Evolutionary conservation across 2,888 invertebrate species (phyloP).

Genomic region (Zaprionus lineosus): DNA sequence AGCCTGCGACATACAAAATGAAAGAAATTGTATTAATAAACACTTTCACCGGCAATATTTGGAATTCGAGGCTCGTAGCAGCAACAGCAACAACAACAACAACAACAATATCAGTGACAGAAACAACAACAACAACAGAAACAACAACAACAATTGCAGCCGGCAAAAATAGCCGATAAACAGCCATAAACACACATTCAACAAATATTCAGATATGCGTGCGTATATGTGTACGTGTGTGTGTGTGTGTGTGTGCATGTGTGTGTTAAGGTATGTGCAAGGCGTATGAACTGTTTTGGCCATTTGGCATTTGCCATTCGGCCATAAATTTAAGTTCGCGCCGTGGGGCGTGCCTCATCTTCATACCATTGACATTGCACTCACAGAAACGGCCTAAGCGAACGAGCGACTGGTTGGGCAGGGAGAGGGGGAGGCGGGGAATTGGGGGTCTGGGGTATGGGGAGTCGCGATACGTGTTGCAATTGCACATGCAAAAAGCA

Average conservation of each 20-base stretch:
- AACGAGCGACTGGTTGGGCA: too few species aligned
- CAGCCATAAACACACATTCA: too few species aligned
- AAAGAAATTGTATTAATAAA: conserved; percentile 74
- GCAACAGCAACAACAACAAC: conserved; percentile 22
- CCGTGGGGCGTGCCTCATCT: conserved; percentile 51
- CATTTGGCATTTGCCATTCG: conserved; percentile 60
- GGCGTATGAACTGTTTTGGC: conserved; percentile 46
- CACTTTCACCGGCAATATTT: conserved; percentile 76
- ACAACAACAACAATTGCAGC: conserved; percentile 24
- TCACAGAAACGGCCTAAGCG: conserved; percentile 7
- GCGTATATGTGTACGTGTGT: conserved; percentile 10
- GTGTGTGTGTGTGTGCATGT: conserved; percentile 13
- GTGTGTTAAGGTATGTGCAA: background rate
- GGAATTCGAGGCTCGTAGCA: conserved; percentile 51
- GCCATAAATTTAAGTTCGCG: conserved; percentile 61
- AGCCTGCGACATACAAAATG: conserved; percentile 27
- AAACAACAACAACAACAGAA: conserved; percentile 39
- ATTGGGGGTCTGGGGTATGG: too few species aligned
- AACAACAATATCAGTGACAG: conserved; percentile 22
- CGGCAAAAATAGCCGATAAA: conserved; percentile 51
- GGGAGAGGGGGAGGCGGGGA: too few species aligned
- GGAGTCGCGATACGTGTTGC: too few species aligned
- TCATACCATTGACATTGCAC: conserved; percentile 48
- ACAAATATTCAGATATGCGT: too few species aligned
- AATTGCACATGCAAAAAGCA: conserved; percentile 59